Evolutionary conservation across 2,113 vertebrate genomes (phyloP).

Genomic region (Mugil cephalus): DNA sequence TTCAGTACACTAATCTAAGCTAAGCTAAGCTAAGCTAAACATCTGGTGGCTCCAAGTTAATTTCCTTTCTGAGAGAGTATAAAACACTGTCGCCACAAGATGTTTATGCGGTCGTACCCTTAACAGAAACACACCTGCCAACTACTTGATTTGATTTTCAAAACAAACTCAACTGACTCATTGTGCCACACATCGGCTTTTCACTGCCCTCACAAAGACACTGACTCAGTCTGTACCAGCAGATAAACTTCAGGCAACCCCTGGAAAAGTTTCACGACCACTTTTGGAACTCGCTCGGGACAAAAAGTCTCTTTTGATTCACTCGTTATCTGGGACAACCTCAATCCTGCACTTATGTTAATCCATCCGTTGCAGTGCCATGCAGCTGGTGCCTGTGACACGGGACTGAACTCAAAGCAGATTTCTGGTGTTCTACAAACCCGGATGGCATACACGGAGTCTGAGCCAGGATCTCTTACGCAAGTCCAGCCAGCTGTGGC

Average conservation of each 20-base stretch:
- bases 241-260: slow-evolving; percentile 28
- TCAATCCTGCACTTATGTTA: slow-evolving; percentile 75
- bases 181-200: background rate
- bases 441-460: slow-evolving; percentile 60
- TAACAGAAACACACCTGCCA: no score
- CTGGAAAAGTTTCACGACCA: slow-evolving; percentile 42
- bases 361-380: slow-evolving; percentile 66
- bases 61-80: background rate
- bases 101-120: no score
- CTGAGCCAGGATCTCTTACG: slow-evolving; percentile 73
- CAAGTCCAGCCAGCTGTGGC: slow-evolving; percentile 79
- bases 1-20: no score
- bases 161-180: no score
- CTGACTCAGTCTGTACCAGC: slow-evolving; percentile 1
- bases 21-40: background rate
- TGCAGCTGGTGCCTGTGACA: slow-evolving; percentile 62
- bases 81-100: background rate
- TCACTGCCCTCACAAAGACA: slow-evolving; percentile 12
- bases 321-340: slow-evolving; percentile 71
- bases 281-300: slow-evolving; percentile 44
- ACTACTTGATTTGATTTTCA: no score
- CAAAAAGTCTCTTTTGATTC: slow-evolving; percentile 54
- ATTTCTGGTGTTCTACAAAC: slow-evolving; percentile 74
- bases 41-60: background rate
- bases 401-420: slow-evolving; percentile 67